Base-by-base conservation (phyloP, 2,888 invertebrate species). In the Leucania comma region DNA sequence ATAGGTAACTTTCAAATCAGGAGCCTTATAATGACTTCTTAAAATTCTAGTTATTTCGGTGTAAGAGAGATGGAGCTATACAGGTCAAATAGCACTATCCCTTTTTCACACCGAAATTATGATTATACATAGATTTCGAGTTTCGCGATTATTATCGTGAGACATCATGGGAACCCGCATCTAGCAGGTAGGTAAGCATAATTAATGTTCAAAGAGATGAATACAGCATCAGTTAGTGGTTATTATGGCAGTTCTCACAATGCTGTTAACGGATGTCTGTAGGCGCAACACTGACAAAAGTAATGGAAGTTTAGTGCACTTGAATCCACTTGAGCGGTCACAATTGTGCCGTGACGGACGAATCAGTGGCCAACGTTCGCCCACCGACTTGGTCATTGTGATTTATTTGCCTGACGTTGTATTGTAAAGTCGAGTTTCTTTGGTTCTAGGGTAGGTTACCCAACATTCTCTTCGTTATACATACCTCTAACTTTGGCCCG, bases 221-320 rank as follows among this genome's bases (percentile, higher is more conserved):
- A 76, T 65, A 78, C 48, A 77, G 56, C 24, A 59, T 72, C 82
- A 75, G 73, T 80, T 71, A 72, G 61, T 54, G 63, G 58, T 71
- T 64, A 82, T 75, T 70, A 69, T n/a, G 59, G 38, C 65, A 81
- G 82, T 82, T 86, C 87, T 85, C 87, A 88, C 88, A 87, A 85
- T 84, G 83, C 84, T 83, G 84, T 75, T 82, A 88, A 87, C 92
- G 92, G 93, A 93, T 91, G 91, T 92, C 90, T 91, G 92, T 93
- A 91, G 92, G 91, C 91, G 92, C 91, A 90, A 90, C 80, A 88
- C 88, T 90, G 88, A 91, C 92, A 92, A 92, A 92, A 89, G 90
- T 91, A 92, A 93, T 92, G 89, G 90, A 88, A 90, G 92, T 93
- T 93, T 93, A 93, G 92, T 94, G 92, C 93, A 93, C 92, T 94